Percentiles rank a stretch among this genome's conserved stretches.
Evolutionary conservation across 2,888 invertebrate genomes (phyloP).

Genomic region (Piscicola geometra): DNA sequence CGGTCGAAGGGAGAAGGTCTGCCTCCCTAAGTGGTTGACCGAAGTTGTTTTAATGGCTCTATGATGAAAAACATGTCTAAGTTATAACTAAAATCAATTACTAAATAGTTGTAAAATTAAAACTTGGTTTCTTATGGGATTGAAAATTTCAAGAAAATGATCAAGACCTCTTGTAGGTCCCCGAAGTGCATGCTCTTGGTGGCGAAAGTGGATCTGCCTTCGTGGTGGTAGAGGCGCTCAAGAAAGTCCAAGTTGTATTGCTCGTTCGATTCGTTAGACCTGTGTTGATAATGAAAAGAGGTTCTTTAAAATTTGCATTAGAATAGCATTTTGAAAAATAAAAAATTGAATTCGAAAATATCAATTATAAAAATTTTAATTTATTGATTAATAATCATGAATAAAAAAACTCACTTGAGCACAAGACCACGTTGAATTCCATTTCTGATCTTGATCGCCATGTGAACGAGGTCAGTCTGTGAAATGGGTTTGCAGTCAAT

Average conservation of each 20-base stretch:
- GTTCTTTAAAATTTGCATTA: too few species aligned
- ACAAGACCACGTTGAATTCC: conserved; percentile 35
- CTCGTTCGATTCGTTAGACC: conserved; percentile 35
- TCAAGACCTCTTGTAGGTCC: conserved; percentile 36
- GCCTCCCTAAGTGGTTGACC: too few species aligned
- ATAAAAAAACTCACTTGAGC: conserved; percentile 26
- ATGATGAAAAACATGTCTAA: too few species aligned
- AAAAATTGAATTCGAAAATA: too few species aligned
- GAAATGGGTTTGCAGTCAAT: not conserved
- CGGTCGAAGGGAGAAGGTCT: conserved; percentile 37
- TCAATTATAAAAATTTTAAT: not conserved
- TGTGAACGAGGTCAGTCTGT: conserved; percentile 35
- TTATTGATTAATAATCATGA: conserved; percentile 18
- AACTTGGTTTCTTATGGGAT: too few species aligned
- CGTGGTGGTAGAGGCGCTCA: conserved; percentile 33
- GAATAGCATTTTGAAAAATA: too few species aligned
- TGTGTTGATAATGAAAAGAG: not conserved
- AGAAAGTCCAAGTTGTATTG: conserved; percentile 34
- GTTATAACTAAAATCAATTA: too few species aligned
- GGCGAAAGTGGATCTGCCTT: conserved; percentile 34
- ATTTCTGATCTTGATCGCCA: conserved; percentile 35
- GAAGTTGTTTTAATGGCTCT: too few species aligned
- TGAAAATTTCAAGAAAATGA: too few species aligned
- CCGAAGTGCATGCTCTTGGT: conserved; percentile 31
- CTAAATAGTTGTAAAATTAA: too few species aligned